Evolutionary conservation across 2,797 vertebrate genomes (phyloP).

Genomic region (Hybognathus amarus): DNA sequence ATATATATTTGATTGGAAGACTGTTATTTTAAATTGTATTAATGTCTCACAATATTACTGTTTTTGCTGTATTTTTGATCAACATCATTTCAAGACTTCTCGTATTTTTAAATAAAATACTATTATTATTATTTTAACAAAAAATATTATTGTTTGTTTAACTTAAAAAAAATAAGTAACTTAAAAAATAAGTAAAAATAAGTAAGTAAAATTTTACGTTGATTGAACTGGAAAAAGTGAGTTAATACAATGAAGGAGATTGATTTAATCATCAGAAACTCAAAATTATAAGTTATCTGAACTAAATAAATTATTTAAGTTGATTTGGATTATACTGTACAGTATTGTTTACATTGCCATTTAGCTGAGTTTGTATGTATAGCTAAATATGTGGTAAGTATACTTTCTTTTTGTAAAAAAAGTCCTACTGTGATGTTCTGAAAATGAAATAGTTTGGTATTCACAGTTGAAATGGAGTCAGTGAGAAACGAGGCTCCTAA

Average conservation of each 20-base stretch:
- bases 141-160: not conserved
- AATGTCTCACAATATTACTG: not conserved
- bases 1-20: not conserved
- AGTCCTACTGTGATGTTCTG: not conserved
- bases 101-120: not conserved
- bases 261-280: too few species aligned
- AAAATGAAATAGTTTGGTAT: not conserved
- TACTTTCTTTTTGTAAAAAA: not conserved
- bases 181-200: too few species aligned
- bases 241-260: too few species aligned
- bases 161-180: too few species aligned
- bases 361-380: not conserved
- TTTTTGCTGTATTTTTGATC: not conserved
- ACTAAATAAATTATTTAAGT: too few species aligned
- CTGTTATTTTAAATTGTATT: not conserved
- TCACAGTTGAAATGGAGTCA: not conserved
- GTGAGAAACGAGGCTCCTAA: slow-evolving; percentile 18
- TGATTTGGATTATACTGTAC: not conserved
- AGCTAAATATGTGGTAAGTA: not conserved
- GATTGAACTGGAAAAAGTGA: too few species aligned
- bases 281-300: too few species aligned
- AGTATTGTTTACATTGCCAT: not conserved
- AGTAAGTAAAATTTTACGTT: too few species aligned
- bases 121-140: not conserved
- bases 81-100: not conserved